Percentiles rank a stretch among this genome's conserved stretches.
These are phyloP conservation scores for Turdus rufiventris DNA, from an alignment of 2,113 vertebrate genomes.

Conservation along the genomic window DNA sequence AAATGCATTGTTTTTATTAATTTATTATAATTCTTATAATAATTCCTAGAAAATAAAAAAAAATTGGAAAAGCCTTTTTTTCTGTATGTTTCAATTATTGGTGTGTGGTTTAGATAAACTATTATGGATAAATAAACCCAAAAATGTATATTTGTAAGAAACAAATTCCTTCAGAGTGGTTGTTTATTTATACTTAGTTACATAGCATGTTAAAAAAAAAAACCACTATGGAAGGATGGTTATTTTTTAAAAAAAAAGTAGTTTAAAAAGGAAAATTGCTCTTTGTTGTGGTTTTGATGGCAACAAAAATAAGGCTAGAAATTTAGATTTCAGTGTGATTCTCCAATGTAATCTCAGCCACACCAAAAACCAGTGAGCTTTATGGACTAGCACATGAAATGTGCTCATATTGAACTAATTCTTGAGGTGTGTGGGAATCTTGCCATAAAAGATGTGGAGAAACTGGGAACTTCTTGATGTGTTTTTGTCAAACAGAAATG, in stretches of 20 bases:
- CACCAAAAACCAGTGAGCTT: neutral
- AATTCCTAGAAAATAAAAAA: neutral
- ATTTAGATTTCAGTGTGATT: neutral
- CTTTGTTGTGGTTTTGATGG: neutral
- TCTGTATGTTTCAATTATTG: neutral
- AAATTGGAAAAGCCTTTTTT: neutral
- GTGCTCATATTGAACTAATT: neutral
- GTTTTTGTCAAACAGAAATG: neutral
- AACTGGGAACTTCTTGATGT: neutral
- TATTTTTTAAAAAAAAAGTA: neutral
- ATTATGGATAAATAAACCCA: neutral
- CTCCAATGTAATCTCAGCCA: neutral
- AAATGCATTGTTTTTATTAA: neutral
- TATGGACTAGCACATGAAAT: neutral
- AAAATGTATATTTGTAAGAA: neutral
- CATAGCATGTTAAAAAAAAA: neutral
- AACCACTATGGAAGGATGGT: neutral
- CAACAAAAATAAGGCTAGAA: neutral
- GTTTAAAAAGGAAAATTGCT: neutral
- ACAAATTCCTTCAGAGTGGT: neutral
- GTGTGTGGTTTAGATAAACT: neutral
- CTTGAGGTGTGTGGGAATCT: neutral
- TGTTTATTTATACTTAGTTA: neutral
- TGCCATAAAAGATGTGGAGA: neutral
- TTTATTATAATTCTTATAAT: neutral